Evolutionary conservation across 1,140 invertebrate genomes (phyloP), one percentile per base, ranked within the genome.

Genomic region (Andricus grossulariae): DNA sequence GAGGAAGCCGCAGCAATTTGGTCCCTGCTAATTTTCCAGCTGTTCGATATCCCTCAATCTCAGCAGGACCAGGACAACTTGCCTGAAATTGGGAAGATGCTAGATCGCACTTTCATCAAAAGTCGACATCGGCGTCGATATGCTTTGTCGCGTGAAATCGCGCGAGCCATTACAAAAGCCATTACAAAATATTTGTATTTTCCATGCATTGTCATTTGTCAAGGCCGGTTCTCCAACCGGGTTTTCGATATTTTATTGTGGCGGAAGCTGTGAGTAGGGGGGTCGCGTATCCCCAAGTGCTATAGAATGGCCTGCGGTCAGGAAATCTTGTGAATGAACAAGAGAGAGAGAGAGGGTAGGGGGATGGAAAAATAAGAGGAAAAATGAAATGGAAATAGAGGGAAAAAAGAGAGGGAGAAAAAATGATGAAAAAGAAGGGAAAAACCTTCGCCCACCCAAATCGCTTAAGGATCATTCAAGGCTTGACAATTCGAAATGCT

Each of bases 161-260:
- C 75, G 76, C 74, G 78, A 77, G 78, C 77, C 73, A 82, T 54
- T 75, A 50, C 73, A 80, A 82, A 78, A 77, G 77, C 73, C 77
- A 77, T 79, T 77, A 79, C 77, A 76, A 82, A 82, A 82, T 80
- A 82, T 82, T 82, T 80, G 78, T 60, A 73, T 82, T 79, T 77
- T 75, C 50, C 21, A 52, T 16, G 51, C 74, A 75, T 75, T 75
- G 74, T 75, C 21, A 32, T 50, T 45, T 45, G 39, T 45, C 39
- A 45, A 32, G 25, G 51, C 74, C 45, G 39, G 55, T 75, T 75
- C 45, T 66, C 25, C 21, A 45, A 7, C 25, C 13, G 25, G 13
- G 57, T 32, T 16, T n/a, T 66, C 13, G 13, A 39, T n/a, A 66
- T 32, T 32, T 32, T 39, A 66, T 66, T 66, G 60, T 66, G 60